Base-by-base conservation (phyloP, 2,888 invertebrate genomes). In the Chloromyia formosa region DNA sequence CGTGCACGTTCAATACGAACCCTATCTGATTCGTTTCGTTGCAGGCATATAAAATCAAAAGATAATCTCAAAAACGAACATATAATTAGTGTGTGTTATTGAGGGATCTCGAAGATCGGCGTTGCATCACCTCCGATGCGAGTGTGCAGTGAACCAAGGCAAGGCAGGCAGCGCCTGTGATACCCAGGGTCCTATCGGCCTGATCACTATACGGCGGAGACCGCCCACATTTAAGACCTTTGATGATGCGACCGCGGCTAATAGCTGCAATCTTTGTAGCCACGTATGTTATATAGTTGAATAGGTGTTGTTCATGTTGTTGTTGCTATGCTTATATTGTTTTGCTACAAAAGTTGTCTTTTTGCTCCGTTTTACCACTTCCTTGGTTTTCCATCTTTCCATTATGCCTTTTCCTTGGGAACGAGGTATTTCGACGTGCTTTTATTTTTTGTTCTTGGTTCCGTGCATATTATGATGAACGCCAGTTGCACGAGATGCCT, bases 81-180 rank as follows among this genome's bases (percentile, higher is more conserved):
- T 73, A 73, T 73, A 73, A 73, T 73, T 73, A 73, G 73, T 73
- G 73, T 35, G 27, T 73, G 61, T 73, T 73, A 73, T 73, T 73
- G 56, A 62, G 73, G 73, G 73, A 56, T 71, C 56, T 35, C 42
- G 58, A 56, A 35, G n/a, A 56, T 53, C 71, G 42, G 16, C 66
- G 27, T 45, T 16, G 49, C 18, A 66, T 49, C 20, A 49, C 18
- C 14, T 14, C 4, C 10, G 66, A 49, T 49, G 14, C 62, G 62
- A 12, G 42, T 1, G n/a, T 16, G 16, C 53, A 53, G 14, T 12
- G 53, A 14, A 35, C 27, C 27, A 35, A 4, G 7, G 27, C 27
- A 35, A 35, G 27, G 27, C 27, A 7, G 27, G 27, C 27, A 35
- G 53, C 16, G 53, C 53, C 16, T 53, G 53, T 53, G n/a, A 53